phyloP scores from a whole-genome alignment of 2,888 invertebrate species.

The Plebejus argus region DNA sequence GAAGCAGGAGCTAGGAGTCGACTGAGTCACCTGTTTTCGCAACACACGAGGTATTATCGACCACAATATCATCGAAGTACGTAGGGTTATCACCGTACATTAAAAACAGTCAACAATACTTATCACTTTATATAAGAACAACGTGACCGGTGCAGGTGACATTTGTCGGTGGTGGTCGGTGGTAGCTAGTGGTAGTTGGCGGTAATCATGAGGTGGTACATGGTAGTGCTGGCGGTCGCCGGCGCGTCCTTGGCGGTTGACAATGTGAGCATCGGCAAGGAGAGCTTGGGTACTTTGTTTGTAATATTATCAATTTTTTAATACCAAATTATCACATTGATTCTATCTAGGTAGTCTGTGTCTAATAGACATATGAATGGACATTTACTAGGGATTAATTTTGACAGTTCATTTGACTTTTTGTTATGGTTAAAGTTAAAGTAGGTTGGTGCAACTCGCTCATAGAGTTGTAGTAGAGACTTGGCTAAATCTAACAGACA shows the following conservation, averaged over 20 bases:
- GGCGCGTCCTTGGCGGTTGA: conserved; percentile 60
- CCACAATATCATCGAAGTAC: background rate
- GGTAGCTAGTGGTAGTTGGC: background rate
- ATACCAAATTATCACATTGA: too few species aligned
- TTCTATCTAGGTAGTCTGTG: too few species aligned
- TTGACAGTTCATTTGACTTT: too few species aligned
- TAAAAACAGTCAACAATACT: background rate
- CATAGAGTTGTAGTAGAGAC: too few species aligned
- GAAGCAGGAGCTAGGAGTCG: background rate
- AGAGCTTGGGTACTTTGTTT: conserved; percentile 57
- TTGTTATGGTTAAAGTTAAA: too few species aligned
- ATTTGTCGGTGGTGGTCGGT: background rate
- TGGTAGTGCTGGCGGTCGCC: conserved; percentile 55
- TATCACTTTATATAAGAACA: background rate
- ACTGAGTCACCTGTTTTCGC: background rate
- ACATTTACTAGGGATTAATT: too few species aligned
- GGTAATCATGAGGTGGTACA: conserved; percentile 47
- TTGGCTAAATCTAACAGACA: too few species aligned
- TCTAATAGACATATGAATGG: too few species aligned
- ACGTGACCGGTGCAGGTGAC: background rate
- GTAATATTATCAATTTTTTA: too few species aligned
- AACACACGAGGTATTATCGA: background rate
- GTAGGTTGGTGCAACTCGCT: too few species aligned
- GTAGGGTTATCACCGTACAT: background rate
- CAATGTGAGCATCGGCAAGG: conserved; percentile 57